Evolutionary conservation across 2,797 vertebrate genomes (phyloP), one percentile per base, ranked within the genome.

Genomic region (Neopelma chrysocephalum): DNA sequence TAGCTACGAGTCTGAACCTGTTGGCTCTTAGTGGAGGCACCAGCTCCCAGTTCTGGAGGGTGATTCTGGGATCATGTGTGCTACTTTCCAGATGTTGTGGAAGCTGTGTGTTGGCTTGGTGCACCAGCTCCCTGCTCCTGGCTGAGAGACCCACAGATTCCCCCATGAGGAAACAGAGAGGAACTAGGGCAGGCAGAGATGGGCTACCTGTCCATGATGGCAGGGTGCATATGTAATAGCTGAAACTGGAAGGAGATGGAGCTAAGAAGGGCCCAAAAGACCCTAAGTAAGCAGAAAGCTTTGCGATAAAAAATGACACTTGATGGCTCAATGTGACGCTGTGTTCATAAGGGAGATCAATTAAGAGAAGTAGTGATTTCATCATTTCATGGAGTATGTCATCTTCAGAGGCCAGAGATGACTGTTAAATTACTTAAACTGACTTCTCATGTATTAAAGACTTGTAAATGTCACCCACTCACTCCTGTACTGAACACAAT

Each of bases 401-500:
- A 95, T 91, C 65, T 87, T 95, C 72, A 87, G 93, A 93, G 96
- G 87, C 81, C 90, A 93, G 75, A 85, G 89, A 93, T 94, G 78
- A 94, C 83, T 90, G 42, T 84, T 92, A 96, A 94, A 96, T 93
- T 96, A 82, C 93, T 93, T 93, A 76, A 94, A 90, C 58, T 92
- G 89, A 92, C 62, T 96, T 96, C 56, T 92, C 78, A 53, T 87
- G 51, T 95, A 93, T 96, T 96, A 96, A 87, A 93, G 70, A 27
- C 86, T 66, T 92, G 78, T 93, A 94, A 95, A 94, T 96, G 96
- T 95, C 95, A 96, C 93, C 92, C 92, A 96, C 96, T 92, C 75
- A 57, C 82, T 94, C 64, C 13, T 76, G 19, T 95, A 60, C 90
- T 60, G 86, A 96, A 93, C 89, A 93, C 95, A 96, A 77, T 95